Base-by-base conservation (phyloP, 2,888 invertebrate species). In the Dolichomitus sp. region DNA sequence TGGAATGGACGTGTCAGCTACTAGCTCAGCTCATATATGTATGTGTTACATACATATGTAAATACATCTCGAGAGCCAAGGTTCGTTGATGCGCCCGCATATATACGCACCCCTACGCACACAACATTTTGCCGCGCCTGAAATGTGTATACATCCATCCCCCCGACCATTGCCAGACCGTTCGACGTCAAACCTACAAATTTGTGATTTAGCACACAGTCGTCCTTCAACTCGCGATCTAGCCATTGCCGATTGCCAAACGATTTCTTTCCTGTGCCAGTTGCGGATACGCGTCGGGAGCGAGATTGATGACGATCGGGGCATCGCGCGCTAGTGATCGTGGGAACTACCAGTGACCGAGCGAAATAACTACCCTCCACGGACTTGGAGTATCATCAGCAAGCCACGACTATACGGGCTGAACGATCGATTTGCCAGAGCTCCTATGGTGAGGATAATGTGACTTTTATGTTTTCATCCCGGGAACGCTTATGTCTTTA, bases 391-490 rank as follows among this genome's bases (percentile, higher is more conserved):
- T 59, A 63, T 75, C 74, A 72, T 74, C 78, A 65, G 69, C 63
- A 37, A 57, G 70, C 77, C 59, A 61, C 77, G 57, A 65, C 65
- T 75, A 68, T 63, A 68, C 50, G 59, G 69, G 63, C 65, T 69
- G 76, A 81, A 77, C 82, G 86, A 86, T 85, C 82, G 82, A 82
- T 81, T 54, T 66, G 75, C 75, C 80, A 50, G 57, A 75, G 33
- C 69, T 37, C 57, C 30, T 27, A 57, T 27, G 27, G 17, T 30
- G 45, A 57, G 63, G 84, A 84, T 86, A 84, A 85, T 81, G 76
- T 77, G 85, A 81, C 84, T 86, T 84, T 85, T 84, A 84, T 85
- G 83, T 84, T 82, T 86, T 74, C 83, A 84, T 84, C 82, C 66
- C 50, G 5, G 9, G 50, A 48, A 68, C 23, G 57, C 27, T 59